Evolutionary conservation across 2,797 vertebrate genomes (phyloP), one percentile per base, ranked within the genome.

Genomic region (Chiloscyllium punctatum): DNA sequence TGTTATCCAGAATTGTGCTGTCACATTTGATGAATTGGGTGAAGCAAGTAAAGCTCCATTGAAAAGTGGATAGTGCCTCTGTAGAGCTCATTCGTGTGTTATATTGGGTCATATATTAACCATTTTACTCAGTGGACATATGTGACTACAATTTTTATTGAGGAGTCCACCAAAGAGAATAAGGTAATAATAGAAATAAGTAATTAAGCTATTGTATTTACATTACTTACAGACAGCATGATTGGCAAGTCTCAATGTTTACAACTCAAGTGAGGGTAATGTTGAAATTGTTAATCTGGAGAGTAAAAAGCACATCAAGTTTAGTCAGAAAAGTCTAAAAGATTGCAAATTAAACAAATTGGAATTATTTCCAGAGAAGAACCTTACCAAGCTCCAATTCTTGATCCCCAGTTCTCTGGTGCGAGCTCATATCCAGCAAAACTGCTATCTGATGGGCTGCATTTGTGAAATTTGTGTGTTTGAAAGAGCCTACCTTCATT

Each of bases 21-120:
- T 92, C 62, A 92, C 33, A 68, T 68, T 68, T 68, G 62, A 68
- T 92, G 90, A 92, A 92, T 69, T 92, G 62, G 62, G n/a, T 92
- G 23, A 92, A 92, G 37, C 57, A 66, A 92, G 90, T 92, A 68
- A 68, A 69, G n/a, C 62, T 92, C 62, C 62, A 92, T 92, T 92
- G 62, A 42, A 92, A 69, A 69, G 62, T 68, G 90, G n/a, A 69
- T 37, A 92, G 57, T n/a, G n/a, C 33, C 90, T 68, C 57, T 21
- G 37, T 91, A 23, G 57, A 68, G n/a, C 62, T 68, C 21, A 42
- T 92, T 92, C 62, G 68, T 92, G 16, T 69, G 62, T 92, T 92
- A 92, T 68, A 68, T 92, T 91, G 37, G 62, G 9, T 92, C 33
- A 92, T 37, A 69, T 42, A 42, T 21, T n/a, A 91, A 91, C 57